These are phyloP conservation scores for Calcarius lapponicus DNA, from an alignment of 2,797 vertebrate genomes.

Conservation along the genomic window DNA sequence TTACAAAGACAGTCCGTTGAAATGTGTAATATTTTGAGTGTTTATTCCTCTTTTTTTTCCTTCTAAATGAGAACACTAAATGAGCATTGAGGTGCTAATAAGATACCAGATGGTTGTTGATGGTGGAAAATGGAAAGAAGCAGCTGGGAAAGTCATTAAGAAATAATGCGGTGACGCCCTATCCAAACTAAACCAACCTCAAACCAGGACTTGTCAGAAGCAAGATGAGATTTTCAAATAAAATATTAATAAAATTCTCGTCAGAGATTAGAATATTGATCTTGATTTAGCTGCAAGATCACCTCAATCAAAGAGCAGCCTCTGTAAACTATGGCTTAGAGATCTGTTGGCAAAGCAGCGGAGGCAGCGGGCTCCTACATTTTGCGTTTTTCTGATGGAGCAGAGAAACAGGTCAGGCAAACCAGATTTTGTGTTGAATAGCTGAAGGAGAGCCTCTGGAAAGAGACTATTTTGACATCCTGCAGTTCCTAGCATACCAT, in stretches of 20 bases:
- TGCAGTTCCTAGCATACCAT: background rate
- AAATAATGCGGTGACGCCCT: slow-evolving; percentile 92
- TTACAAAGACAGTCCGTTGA: slow-evolving; percentile 27
- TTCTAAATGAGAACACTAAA: slow-evolving; percentile 81
- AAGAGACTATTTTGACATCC: background rate
- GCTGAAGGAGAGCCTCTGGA: background rate
- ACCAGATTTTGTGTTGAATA: background rate
- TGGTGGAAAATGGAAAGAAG: slow-evolving; percentile 88
- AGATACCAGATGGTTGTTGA: slow-evolving; percentile 89
- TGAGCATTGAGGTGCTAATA: slow-evolving; percentile 89
- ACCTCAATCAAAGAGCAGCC: background rate
- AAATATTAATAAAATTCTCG: slow-evolving; percentile 86
- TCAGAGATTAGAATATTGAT: slow-evolving; percentile 67
- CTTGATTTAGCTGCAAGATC: background rate
- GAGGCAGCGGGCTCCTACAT: background rate
- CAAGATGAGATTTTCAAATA: slow-evolving; percentile 80
- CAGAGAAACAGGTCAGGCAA: background rate
- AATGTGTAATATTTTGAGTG: slow-evolving; percentile 52
- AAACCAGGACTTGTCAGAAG: slow-evolving; percentile 81
- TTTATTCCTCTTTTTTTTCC: slow-evolving; percentile 76
- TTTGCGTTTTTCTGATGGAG: background rate
- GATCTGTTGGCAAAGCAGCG: background rate
- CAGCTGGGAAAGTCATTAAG: slow-evolving; percentile 88
- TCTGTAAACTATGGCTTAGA: background rate
- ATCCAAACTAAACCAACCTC: slow-evolving; percentile 85